A percentile compares a stretch with the other conserved stretches of the same genome.
Conservation (phyloP, 1,140 invertebrate species). For the Paralvinella palmiformis region DNA sequence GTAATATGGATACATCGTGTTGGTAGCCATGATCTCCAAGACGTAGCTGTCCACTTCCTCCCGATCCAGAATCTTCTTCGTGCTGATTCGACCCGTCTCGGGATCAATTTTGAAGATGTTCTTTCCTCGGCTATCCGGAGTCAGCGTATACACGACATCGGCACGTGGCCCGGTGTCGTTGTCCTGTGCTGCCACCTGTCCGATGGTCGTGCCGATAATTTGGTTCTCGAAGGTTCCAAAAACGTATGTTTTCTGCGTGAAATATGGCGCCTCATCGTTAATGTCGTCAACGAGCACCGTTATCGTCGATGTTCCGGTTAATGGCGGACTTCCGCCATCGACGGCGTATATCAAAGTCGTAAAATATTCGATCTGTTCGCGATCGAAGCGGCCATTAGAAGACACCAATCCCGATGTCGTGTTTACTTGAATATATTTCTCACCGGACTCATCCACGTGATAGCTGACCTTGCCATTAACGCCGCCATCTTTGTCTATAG, state of each 20-base stretch:
- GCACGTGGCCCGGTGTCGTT: conserved; percentile 4
- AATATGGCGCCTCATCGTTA: conserved; percentile 18
- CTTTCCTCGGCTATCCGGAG: neutral
- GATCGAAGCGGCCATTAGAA: conserved; percentile 51
- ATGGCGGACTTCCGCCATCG: conserved; percentile 7
- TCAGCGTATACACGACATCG: conserved; percentile 13
- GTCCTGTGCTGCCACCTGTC: conserved; percentile 14
- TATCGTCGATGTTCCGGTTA: conserved; percentile 8
- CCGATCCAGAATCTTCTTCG: conserved; percentile 8
- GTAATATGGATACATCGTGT: conserved; percentile 2
- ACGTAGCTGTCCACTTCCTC: conserved; percentile 2
- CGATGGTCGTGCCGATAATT: conserved; percentile 5
- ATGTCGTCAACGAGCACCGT: conserved; percentile 13
- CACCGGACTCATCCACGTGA: conserved; percentile 19
- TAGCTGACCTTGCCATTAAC: conserved; percentile 24
- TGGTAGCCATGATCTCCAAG: conserved; percentile 11
- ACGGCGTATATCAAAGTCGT: conserved; percentile 64
- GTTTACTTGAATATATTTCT: conserved; percentile 50
- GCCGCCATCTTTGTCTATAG: conserved; percentile 26
- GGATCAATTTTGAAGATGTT: conserved; percentile 12
- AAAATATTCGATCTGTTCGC: conserved; percentile 83
- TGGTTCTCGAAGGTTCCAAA: conserved; percentile 16
- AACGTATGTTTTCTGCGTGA: conserved; percentile 4
- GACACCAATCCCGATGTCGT: conserved; percentile 39
- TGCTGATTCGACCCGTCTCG: conserved; percentile 16